Percentiles rank a stretch among this genome's conserved stretches.
These are phyloP conservation scores for Hippasteria phrygiana DNA, from an alignment of 53 echinoderm and acorn worm species.

Conservation along the genomic window DNA sequence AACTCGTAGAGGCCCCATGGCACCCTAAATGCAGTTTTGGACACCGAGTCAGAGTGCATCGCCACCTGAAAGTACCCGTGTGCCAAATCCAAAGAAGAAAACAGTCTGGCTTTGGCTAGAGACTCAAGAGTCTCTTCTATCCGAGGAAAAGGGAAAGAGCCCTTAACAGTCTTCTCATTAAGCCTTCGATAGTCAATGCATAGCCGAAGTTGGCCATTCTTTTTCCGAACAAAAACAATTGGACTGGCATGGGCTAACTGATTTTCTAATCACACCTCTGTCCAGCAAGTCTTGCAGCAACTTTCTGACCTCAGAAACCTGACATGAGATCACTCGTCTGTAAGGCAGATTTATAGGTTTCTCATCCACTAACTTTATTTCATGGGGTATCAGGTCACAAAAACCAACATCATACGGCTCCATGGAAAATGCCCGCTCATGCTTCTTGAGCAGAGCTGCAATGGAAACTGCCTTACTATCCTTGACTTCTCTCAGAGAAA, in stretches of 20 bases:
- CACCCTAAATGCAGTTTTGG: slow-evolving; percentile 15
- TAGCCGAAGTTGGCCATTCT: neutral
- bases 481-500: neutral
- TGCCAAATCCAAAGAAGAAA: too few species aligned
- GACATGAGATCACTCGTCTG: slow-evolving; percentile 68
- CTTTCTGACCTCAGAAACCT: slow-evolving; percentile 65
- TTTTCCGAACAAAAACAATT: neutral
- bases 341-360: too few species aligned
- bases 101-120: too few species aligned
- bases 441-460: slow-evolving; percentile 32
- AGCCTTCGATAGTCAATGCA: slow-evolving; percentile 2
- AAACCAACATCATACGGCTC: slow-evolving; percentile 63
- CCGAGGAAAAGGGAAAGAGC: neutral
- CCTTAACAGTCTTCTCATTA: slow-evolving; percentile 1
- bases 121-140: too few species aligned
- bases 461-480: neutral
- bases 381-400: slow-evolving; percentile 40
- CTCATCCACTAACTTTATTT: too few species aligned
- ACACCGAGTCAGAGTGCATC: too few species aligned
- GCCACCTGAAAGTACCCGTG: too few species aligned
- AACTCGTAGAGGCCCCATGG: neutral
- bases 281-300: slow-evolving; percentile 72
- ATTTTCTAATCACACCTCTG: slow-evolving; percentile 10
- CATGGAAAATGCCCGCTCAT: slow-evolving; percentile 57
- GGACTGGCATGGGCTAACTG: slow-evolving; percentile 47